These are phyloP conservation scores for Spermophilus dauricus DNA, from an alignment of 2,113 vertebrate genomes.

Conservation along the genomic window DNA sequence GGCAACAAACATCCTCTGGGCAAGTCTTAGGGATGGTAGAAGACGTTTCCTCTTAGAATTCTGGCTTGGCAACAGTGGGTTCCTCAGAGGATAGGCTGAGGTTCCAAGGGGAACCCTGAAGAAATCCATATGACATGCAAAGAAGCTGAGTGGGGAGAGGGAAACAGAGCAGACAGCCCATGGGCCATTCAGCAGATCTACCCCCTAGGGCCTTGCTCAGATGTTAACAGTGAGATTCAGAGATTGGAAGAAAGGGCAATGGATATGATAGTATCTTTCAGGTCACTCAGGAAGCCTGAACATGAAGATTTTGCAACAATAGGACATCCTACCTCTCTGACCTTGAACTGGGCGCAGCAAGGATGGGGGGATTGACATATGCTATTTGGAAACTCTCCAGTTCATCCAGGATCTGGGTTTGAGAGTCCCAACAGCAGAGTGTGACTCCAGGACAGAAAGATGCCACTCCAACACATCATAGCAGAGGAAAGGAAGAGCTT, in stretches of 20 bases:
- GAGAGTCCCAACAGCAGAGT: neutral
- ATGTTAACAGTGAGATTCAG: neutral
- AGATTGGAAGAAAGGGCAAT: constrained; percentile 17
- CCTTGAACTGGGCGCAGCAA: constrained; percentile 64
- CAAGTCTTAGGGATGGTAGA: neutral
- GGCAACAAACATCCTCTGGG: constrained; percentile 40
- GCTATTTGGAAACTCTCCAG: neutral
- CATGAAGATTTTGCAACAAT: constrained; percentile 57
- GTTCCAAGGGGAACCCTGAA: neutral
- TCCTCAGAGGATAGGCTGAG: neutral
- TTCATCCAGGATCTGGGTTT: neutral
- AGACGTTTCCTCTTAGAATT: neutral
- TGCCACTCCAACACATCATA: neutral
- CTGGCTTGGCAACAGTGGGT: neutral
- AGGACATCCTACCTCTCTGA: constrained; percentile 38
- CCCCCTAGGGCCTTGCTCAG: neutral
- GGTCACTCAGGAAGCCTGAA: constrained; percentile 55
- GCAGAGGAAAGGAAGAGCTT: neutral
- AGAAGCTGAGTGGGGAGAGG: neutral
- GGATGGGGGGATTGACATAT: constrained; percentile 20
- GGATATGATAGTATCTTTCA: constrained; percentile 28
- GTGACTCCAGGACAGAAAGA: neutral
- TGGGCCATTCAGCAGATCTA: neutral
- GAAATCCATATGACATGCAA: neutral
- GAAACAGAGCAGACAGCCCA: neutral